phyloP scores from a whole-genome alignment of 2,113 vertebrate genomes.

The Alaudala cheleensis region DNA sequence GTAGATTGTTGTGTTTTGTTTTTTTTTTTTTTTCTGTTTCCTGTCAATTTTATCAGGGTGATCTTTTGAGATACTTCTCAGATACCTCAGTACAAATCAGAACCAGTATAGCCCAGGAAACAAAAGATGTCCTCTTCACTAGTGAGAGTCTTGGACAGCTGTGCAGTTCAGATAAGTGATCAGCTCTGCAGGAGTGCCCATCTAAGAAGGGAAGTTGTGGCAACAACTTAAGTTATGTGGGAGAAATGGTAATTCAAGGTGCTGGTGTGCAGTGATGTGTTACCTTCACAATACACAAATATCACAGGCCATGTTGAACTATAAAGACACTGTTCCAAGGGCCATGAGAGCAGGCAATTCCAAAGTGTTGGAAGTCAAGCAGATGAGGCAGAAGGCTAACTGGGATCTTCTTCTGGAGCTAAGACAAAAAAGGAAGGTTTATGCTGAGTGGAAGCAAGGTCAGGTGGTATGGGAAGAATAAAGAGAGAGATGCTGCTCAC shows the following conservation, averaged over 20 bases:
- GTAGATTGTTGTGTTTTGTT: background rate
- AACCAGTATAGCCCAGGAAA: background rate
- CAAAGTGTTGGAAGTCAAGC: background rate
- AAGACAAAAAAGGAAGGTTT: background rate
- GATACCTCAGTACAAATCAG: background rate
- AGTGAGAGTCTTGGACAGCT: background rate
- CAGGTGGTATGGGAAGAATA: background rate
- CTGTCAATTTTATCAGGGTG: background rate
- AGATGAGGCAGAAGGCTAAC: background rate
- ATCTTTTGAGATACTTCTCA: background rate
- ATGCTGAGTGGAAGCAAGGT: background rate
- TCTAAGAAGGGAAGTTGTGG: background rate
- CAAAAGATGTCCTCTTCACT: background rate
- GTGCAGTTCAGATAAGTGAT: background rate
- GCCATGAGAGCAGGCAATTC: background rate
- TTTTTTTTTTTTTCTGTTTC: background rate
- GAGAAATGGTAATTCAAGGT: background rate
- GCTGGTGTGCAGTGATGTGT: background rate
- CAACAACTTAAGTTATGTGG: background rate
- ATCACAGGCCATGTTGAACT: background rate
- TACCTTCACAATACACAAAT: background rate
- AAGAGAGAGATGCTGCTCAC: background rate
- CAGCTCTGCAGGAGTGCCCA: background rate
- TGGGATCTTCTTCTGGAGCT: background rate
- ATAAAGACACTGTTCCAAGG: background rate